Base-by-base conservation (phyloP, 2,888 invertebrate species). In the Apeira syringaria region DNA sequence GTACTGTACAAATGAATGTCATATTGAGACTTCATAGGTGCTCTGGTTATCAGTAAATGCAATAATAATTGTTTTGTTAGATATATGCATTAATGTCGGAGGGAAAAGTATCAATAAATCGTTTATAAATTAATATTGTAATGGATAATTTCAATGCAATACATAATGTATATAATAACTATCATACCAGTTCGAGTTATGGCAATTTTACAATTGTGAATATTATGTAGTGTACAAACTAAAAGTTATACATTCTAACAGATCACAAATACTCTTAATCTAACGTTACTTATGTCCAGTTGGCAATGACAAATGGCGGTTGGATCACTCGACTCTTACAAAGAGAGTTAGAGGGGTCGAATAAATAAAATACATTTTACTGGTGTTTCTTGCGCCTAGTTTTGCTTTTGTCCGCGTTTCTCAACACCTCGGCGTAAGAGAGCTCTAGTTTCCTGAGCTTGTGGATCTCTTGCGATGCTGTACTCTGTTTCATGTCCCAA, bases 381-480 rank as follows among this genome's bases (percentile, higher is more conserved):
- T 90, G 90, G 59, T 90, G 90, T 65, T 88, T 89, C 66, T 88
- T 90, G 61, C 90, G 90, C 74, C 90, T 74, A 25, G 73, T 66
- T 64, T 90, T 90, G 37, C 81, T 81, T 77, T 92, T 92, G 65
- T 93, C 93, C 50, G 93, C 93, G 72, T 94, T 93, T 53, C 95
- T 91, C 50, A 97, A 84, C 10, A 94, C 97, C 77, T 97, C 96
- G 3, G 97, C 97, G 75, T 97, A 97, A 7, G 96, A 95, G 68
- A 95, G 91, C 66, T 97, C 96, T 35, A 97, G 89, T 67, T 94
- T 93, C 71, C 95, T 94, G 45, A 97, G 84, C 69, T 94, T 95
- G 71, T 96, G 94, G 55, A 97, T 93, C 63, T 96, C 96, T 67
- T 96, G 95, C 6, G 96, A 95, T 3, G 96, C 96, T 5, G 94